Evolutionary conservation across 2,888 invertebrate genomes (phyloP).

Genomic region (Eumacrocentrus americanus): DNA sequence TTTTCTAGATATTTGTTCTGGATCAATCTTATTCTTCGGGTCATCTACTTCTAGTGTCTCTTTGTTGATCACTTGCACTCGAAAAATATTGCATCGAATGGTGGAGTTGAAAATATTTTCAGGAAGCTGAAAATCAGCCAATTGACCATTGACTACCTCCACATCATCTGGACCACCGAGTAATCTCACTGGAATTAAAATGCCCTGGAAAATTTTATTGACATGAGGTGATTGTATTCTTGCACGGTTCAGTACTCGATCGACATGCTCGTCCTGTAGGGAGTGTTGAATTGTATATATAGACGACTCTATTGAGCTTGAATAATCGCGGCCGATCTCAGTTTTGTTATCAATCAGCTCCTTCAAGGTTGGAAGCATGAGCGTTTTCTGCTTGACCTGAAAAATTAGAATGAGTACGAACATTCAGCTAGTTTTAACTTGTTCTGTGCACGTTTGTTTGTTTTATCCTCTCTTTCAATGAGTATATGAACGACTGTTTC

Average conservation of each 20-base stretch:
- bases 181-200: conserved; percentile 39
- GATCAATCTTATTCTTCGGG: too few relatives aligned
- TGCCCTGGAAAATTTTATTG: conserved; percentile 7
- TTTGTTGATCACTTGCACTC: conserved; percentile 27
- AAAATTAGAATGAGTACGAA: conserved; percentile 50
- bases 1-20: conserved; percentile 4
- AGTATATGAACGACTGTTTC: conserved; percentile 24
- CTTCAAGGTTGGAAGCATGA: conserved; percentile 53
- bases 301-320: conserved; percentile 13
- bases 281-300: too few relatives aligned
- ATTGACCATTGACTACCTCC: conserved; percentile 26
- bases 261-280: too few relatives aligned
- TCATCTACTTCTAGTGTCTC: neutral
- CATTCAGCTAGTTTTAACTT: conserved; percentile 16
- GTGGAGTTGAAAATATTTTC: conserved; percentile 36
- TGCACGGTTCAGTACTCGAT: too few relatives aligned
- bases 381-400: conserved; percentile 52
- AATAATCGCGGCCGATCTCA: conserved; percentile 3
- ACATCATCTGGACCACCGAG: conserved; percentile 36
- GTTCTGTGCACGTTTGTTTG: too few relatives aligned
- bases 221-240: too few relatives aligned
- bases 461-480: too few relatives aligned
- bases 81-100: conserved; percentile 30
- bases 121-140: conserved; percentile 38
- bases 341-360: conserved; percentile 47